Percentiles rank a stretch among this genome's conserved stretches.
These are phyloP conservation scores for Danio jaintianensis DNA, from an alignment of 2,797 vertebrate species.

Conservation along the genomic window DNA sequence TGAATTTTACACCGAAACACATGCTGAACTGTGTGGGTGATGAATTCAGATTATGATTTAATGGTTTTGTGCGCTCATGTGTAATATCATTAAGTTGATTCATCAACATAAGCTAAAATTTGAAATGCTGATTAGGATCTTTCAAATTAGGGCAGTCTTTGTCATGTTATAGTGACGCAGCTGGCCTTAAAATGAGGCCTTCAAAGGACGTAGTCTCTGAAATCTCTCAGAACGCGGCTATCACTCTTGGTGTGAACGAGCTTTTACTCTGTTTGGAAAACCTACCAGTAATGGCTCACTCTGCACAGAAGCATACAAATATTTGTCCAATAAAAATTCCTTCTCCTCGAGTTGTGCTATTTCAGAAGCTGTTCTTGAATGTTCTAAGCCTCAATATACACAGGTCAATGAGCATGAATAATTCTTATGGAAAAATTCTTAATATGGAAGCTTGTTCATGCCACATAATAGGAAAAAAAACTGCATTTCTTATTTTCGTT, in stretches of 20 bases:
- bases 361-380: background rate
- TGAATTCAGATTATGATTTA: background rate
- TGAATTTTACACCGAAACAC: background rate
- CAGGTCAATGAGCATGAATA: background rate
- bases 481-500: too few species aligned
- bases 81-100: background rate
- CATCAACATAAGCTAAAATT: background rate
- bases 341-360: background rate
- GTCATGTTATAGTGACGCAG: too few species aligned
- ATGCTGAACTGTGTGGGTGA: slow-evolving; percentile 11
- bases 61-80: background rate
- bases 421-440: background rate
- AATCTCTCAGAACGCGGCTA: too few species aligned
- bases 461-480: too few species aligned
- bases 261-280: background rate
- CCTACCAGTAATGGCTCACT: background rate
- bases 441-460: too few species aligned
- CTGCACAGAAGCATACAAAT: background rate
- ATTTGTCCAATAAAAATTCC: slow-evolving; percentile 1
- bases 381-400: background rate
- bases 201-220: too few species aligned
- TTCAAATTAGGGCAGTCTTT: too few species aligned
- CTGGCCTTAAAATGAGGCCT: too few species aligned
- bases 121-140: background rate
- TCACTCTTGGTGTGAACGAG: background rate